Evolutionary conservation across 2,113 vertebrate genomes (phyloP), one percentile per base, ranked within the genome.

Genomic region (Oncorhynchus masou): DNA sequence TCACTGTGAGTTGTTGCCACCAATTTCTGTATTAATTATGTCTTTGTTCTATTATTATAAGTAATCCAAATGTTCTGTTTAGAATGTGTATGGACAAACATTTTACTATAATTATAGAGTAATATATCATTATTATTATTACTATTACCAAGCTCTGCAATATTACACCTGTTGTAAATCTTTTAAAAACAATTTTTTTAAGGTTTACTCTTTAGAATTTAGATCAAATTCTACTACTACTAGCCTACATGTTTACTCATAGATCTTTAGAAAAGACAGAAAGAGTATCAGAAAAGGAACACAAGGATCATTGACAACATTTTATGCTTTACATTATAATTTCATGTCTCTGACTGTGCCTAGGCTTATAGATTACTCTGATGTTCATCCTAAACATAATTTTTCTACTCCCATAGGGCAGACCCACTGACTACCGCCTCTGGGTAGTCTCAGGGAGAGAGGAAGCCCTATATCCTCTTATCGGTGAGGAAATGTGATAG

Each of bases 361-460:
- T 57, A 16, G 51, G 51, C 13, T 57, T 57, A 7, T 57, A 20
- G 54, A 20, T 69, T 57, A 70, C 76, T 54, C 64, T 68, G 71
- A 67, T 81, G 48, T 34, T 29, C 39, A 45, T 45, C 9, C 39
- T 45, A 11, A 45, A 45, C 39, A 45, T 11, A 11, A 11, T 45
- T 22, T 7, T 74, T 72, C 78, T 48, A 82, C 68, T 78, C 78
- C 73, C 49, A 24, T 83, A 94, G 94, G 91, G 68, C n/a, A 84
- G 70, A 25, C 83, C 89, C 68, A 88, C 74, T 34, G 91, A 94
- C 76, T 87, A 94, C 80, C 90, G 92, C 74, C 91, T 94, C 54
- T 94, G 94, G 92, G 94, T 94, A 66, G 86, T 91, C 62, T 83
- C 92, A 31, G 92, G 91, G 80, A 93, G 90, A 78, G 91, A 94